Evolutionary conservation across 2,797 vertebrate species (phyloP), one percentile per base, ranked within the genome.

Genomic region (Tenualosa thibaudeaui): DNA sequence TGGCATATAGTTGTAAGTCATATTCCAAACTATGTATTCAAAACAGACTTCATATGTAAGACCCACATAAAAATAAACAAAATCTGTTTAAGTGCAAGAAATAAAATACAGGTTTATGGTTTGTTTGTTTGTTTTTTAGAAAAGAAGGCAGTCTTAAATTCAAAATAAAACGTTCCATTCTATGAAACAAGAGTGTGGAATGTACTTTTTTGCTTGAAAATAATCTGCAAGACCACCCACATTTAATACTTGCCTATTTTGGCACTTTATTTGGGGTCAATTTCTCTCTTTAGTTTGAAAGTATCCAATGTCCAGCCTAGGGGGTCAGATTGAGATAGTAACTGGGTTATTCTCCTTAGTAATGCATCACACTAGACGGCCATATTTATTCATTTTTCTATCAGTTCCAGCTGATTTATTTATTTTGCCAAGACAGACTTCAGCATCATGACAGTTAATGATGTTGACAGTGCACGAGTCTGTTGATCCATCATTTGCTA

Each of bases 331-430:
- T 83, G 53, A 90, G 91, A 92, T 94, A 93, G 90, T 92, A 92
- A 89, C 92, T 87, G 89, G 88, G 86, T 82, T 92, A 87, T 88
- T 81, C 89, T 89, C 90, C 87, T 91, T 91, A 84, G 65, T 91
- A 90, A 96, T 93, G 89, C 90, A 94, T 95, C 94, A 97, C 93
- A 96, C 94, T 95, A 94, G 91, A 94, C 93, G 94, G 92, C 93
- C 93, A 92, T 93, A 93, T 93, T 93, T 87, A 90, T 89, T 92
- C 87, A 89, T 54, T 93, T 96, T 97, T 96, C 95, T 94, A 98
- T 99, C 98, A 98, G 97, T 97, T 97, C 97, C 98, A 98, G 98
- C 98, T 98, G 97, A 99, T 98, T 96, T 97, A 96, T 97, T 93
- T 98, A 95, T 96, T 97, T 90, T 94, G 96, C 96, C 96, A 94